Evolutionary conservation across 2,888 invertebrate species (phyloP).

Genomic region (Xylota segnis): DNA sequence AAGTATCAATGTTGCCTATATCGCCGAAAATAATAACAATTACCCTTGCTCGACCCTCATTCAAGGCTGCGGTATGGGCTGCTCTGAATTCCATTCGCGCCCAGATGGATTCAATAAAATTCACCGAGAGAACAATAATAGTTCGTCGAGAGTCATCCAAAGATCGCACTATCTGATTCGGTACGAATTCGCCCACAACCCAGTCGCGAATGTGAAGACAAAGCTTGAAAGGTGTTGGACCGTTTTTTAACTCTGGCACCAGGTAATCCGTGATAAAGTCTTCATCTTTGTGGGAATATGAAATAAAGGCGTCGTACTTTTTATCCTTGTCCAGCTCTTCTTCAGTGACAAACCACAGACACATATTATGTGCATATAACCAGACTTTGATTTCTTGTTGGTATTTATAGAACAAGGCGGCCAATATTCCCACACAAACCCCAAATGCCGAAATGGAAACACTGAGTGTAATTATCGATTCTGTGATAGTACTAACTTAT

Average conservation of each 20-base stretch:
- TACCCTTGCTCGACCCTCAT: slow-evolving; percentile 88
- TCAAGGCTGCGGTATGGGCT: slow-evolving; percentile 89
- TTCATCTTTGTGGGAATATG: slow-evolving; percentile 92
- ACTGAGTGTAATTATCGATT: slow-evolving; percentile 84
- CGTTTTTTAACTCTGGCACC: slow-evolving; percentile 88
- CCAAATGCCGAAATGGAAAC: slow-evolving; percentile 84
- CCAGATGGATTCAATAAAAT: slow-evolving; percentile 91
- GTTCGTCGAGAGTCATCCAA: slow-evolving; percentile 90
- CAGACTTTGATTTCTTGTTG: slow-evolving; percentile 89
- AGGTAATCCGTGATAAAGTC: slow-evolving; percentile 88
- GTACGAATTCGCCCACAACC: slow-evolving; percentile 90
- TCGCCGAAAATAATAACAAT: slow-evolving; percentile 91
- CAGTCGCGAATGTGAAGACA: slow-evolving; percentile 91
- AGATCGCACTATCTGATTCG: slow-evolving; percentile 89
- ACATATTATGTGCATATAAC: slow-evolving; percentile 87
- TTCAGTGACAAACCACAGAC: slow-evolving; percentile 88
- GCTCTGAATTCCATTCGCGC: slow-evolving; percentile 91
- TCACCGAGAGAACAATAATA: slow-evolving; percentile 89
- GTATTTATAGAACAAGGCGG: slow-evolving; percentile 86
- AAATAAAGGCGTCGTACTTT: slow-evolving; percentile 91
- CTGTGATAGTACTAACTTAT: slow-evolving; percentile 86
- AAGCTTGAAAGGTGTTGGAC: slow-evolving; percentile 87
- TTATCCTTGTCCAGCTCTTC: slow-evolving; percentile 88
- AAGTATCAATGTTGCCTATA: slow-evolving; percentile 86
- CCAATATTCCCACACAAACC: slow-evolving; percentile 84